Evolutionary conservation across 2,888 invertebrate genomes (phyloP).

Genomic region (Cheilosia soror): DNA sequence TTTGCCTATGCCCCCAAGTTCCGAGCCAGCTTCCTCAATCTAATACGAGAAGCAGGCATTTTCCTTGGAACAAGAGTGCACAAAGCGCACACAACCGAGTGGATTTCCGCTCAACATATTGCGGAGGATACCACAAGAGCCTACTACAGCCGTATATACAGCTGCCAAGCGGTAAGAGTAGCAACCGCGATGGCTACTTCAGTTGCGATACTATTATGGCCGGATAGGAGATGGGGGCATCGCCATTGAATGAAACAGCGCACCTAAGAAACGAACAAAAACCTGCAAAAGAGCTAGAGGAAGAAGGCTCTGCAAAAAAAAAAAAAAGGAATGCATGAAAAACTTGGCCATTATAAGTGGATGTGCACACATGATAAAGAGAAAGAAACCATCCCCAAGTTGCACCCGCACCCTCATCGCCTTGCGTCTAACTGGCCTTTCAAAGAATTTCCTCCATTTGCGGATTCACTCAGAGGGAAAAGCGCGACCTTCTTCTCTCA

Average conservation of each 20-base stretch:
- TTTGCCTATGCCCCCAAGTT: constrained; percentile 29
- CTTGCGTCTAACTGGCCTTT: constrained; percentile 66
- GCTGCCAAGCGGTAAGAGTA: constrained; percentile 75
- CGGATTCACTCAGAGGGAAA: constrained; percentile 64
- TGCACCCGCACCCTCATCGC: constrained; percentile 3
- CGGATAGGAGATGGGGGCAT: constrained; percentile 11
- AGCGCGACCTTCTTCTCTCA: constrained; percentile 64
- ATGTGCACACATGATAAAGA: constrained; percentile 73
- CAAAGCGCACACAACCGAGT: constrained; percentile 72
- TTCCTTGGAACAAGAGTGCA: constrained; percentile 70
- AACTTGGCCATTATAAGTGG: constrained; percentile 75
- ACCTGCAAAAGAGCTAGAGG: constrained; percentile 37
- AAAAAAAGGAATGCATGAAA: constrained; percentile 43
- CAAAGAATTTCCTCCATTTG: constrained; percentile 71
- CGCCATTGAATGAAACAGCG: constrained; percentile 53
- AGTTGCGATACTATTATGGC: constrained; percentile 69
- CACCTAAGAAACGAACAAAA: constrained; percentile 67
- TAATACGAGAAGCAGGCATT: constrained; percentile 52
- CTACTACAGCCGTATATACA: constrained; percentile 61
- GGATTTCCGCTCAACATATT: constrained; percentile 74
- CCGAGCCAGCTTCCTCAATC: constrained; percentile 58
- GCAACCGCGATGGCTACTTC: constrained; percentile 76
- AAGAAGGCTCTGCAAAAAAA: neutral
- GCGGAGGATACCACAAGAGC: constrained; percentile 74
- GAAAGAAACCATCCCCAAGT: constrained; percentile 52